Evolutionary conservation across 23 tunicate genomes (phyloP).

Genomic region (Halocynthia aurantium): DNA sequence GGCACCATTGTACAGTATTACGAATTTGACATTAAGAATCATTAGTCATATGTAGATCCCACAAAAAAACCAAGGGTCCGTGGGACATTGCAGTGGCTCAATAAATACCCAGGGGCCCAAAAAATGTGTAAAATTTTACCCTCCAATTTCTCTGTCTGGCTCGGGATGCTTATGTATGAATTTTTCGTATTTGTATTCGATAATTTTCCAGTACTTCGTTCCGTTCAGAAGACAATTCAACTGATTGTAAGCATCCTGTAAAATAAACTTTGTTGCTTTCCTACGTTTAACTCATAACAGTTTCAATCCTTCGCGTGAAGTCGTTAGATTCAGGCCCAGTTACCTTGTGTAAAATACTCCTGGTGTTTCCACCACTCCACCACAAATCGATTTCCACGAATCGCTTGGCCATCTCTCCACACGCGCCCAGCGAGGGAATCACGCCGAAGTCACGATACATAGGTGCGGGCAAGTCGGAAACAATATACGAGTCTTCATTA

Average conservation of each 20-base stretch:
- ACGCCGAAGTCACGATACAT: slow-evolving; percentile 35
- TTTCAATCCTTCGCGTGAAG: not conserved
- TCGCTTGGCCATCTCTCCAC: slow-evolving; percentile 33
- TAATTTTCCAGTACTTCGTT: slow-evolving; percentile 68
- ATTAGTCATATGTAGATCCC: too few species aligned
- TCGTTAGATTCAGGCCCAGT: not conserved
- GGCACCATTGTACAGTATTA: too few species aligned
- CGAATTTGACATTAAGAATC: too few species aligned
- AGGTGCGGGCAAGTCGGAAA: slow-evolving; percentile 37
- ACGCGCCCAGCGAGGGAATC: slow-evolving; percentile 41
- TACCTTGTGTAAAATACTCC: slow-evolving; percentile 40
- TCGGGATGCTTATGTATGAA: slow-evolving; percentile 76
- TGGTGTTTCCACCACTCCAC: slow-evolving; percentile 46
- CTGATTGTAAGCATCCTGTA: slow-evolving; percentile 82
- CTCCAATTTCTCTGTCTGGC: slow-evolving; percentile 64
- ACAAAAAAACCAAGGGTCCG: not conserved
- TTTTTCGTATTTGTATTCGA: slow-evolving; percentile 76
- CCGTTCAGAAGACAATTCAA: slow-evolving; percentile 71
- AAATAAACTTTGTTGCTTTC: not conserved
- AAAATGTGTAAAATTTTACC: slow-evolving; percentile 16
- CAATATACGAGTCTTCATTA: slow-evolving; percentile 21
- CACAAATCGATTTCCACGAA: slow-evolving; percentile 43
- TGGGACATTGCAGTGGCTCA: not conserved
- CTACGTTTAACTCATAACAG: not conserved
- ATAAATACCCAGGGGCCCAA: too few species aligned